These are phyloP conservation scores for Chloropsis hardwickii DNA, from an alignment of 2,113 vertebrate species.

Conservation along the genomic window DNA sequence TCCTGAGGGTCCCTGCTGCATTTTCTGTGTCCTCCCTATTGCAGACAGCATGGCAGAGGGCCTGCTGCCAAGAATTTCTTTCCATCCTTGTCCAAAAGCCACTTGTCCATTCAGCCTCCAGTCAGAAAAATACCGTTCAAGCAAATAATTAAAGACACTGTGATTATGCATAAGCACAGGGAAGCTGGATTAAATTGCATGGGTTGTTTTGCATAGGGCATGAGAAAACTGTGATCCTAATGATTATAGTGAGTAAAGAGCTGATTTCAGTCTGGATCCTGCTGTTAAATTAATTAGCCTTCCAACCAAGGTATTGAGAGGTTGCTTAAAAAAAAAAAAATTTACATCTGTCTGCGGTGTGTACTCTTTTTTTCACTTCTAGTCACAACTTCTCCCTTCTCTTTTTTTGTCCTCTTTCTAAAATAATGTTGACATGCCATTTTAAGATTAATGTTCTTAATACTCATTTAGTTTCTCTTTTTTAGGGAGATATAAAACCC, in stretches of 20 bases:
- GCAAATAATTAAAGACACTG: background rate
- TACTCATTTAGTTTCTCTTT: background rate
- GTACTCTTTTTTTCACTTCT: background rate
- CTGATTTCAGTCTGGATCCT: background rate
- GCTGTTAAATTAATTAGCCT: slow-evolving; percentile 17
- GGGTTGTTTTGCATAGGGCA: background rate
- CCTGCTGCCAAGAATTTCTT: background rate
- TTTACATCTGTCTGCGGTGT: background rate
- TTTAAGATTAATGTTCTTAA: background rate
- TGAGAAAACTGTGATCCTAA: background rate
- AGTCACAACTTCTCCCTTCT: background rate
- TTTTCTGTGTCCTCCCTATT: background rate
- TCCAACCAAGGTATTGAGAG: background rate
- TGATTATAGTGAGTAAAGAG: background rate
- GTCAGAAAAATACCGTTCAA: background rate
- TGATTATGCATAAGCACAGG: background rate
- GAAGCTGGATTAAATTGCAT: background rate
- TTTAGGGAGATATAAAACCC: background rate
- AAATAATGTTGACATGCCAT: background rate
- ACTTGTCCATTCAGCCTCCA: background rate
- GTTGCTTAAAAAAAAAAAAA: background rate
- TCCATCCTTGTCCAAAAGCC: background rate
- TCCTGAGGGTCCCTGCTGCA: background rate
- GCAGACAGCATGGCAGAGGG: background rate
- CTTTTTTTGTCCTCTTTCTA: background rate